Base-by-base conservation (phyloP, 1,140 invertebrate species). In the Cydia fagiglandana region DNA sequence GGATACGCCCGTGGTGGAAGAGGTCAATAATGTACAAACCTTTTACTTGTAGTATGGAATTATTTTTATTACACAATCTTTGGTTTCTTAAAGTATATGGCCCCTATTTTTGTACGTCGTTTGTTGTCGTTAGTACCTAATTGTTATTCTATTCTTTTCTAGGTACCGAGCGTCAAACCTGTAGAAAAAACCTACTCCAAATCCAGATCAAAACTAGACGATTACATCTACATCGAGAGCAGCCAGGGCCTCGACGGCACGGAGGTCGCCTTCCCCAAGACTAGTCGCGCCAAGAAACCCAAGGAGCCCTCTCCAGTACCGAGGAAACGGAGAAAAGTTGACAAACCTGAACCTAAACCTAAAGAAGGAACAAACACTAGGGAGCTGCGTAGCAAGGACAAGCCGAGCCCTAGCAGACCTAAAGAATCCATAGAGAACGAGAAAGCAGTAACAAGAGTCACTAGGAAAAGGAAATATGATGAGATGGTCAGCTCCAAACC, bases 381-480 rank as follows among this genome's bases (percentile, higher is more conserved):
- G 30, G 73, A 80, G 5, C 15, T 80, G 2, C 76, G 84, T 1
- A 86, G 85, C 12, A 84, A 81, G 66, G 83, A 81, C 79, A 79
- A 47, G 80, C 77, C 56, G 7, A 61, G 17, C 56, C 56, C 56
- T 83, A 88, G 50, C 81, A 81, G 20, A 76, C 81, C 87, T n/a
- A 91, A 92, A 77, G 91, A 92, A 61, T 91, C 90, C 0, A 92
- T 92, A 70, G 91, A 92, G 75, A 92, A 92, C 56, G 90, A 92
- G 4, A 91, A 90, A 75, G 83, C 81, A 0, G 77, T 81, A 5
- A 86, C 82, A 0, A 82, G 86, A 74, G 78, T 78, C 1, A 91
- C 89, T 0, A 77, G 90, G 6, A 92, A 92, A 61, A 64, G 90
- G 13, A 83, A 81, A 28, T 76, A 85, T 64, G 90, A 90, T 7